These are phyloP conservation scores for Pelusios castaneus DNA, from an alignment of 2,113 vertebrate genomes.

Conservation along the genomic window DNA sequence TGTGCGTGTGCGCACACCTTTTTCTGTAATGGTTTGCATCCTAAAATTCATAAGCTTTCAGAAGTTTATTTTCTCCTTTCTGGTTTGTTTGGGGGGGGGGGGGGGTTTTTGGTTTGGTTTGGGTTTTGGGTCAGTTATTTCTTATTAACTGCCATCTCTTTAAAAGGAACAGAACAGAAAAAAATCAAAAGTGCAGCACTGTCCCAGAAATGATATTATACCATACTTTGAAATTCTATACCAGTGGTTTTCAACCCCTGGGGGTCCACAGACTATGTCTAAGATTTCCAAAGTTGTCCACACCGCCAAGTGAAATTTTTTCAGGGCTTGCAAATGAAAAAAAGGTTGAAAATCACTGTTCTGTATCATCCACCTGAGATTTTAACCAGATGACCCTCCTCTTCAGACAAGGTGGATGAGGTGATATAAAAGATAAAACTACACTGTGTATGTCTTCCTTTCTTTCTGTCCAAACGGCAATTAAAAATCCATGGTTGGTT, in stretches of 20 bases:
- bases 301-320: neutral
- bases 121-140: neutral
- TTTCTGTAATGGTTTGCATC: neutral
- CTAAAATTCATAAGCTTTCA: neutral
- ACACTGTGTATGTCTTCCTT: neutral
- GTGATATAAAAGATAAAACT: too few species aligned
- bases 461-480: neutral
- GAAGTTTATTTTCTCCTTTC: neutral
- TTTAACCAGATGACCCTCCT: conserved; percentile 11
- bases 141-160: neutral
- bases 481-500: conserved; percentile 4
- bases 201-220: neutral
- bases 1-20: neutral
- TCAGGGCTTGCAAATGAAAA: neutral
- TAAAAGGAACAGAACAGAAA: neutral
- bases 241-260: neutral
- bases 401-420: neutral
- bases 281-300: neutral
- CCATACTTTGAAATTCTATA: neutral
- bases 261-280: neutral
- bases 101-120: too few species aligned
- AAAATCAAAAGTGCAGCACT: neutral
- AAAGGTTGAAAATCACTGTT: neutral
- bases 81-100: too few species aligned
- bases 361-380: neutral